Evolutionary conservation across 2,113 vertebrate species (phyloP), one percentile per base, ranked within the genome.

Genomic region (Bos indicus): DNA sequence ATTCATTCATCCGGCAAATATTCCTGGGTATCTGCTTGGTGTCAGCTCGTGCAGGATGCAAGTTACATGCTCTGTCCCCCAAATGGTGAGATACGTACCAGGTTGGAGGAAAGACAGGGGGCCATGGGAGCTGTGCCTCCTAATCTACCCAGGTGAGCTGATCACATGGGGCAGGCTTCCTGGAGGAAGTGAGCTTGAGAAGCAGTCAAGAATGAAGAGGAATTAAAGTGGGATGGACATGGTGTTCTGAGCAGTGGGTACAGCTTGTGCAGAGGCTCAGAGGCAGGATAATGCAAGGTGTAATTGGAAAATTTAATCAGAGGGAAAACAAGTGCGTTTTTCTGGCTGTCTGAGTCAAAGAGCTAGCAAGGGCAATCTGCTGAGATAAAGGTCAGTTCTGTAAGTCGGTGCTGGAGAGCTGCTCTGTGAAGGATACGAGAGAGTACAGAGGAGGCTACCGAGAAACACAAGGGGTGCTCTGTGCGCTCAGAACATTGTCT

Each of bases 31-130:
- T 36, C 48, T 23, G 60, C 62, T 83, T 51, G 40, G 60, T 23
- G 33, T 5, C 43, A 40, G 59, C n/a, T 88, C 21, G 0, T 5
- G 5, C 11, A n/a, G 46, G 54, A 82, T 2, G 12, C 23, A n/a
- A 33, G 33, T 40, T 30, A 26, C n/a, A 83, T 14, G 2, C 51
- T 59, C n/a, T 33, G 71, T 59, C 64, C 52, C 52, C 56, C 17
- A 28, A 13, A 16, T 1, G 1, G 33, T 30, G 7, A 23, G 21
- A 67, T 19, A 0, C 14, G 3, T 2, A 5, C 6, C 30, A 33
- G 64, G n/a, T 28, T 19, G 54, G 48, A 77, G 40, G 23, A 77
- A 43, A 15, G 19, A 28, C 33, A 15, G 26, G 51, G n/a, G 16
- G 40, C 52, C 40, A 0, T 1, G 0, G 74, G 82, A 57, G 54